These are phyloP conservation scores for Sitodiplosis mosellana DNA, from an alignment of 1,140 invertebrate genomes.

Conservation along the genomic window DNA sequence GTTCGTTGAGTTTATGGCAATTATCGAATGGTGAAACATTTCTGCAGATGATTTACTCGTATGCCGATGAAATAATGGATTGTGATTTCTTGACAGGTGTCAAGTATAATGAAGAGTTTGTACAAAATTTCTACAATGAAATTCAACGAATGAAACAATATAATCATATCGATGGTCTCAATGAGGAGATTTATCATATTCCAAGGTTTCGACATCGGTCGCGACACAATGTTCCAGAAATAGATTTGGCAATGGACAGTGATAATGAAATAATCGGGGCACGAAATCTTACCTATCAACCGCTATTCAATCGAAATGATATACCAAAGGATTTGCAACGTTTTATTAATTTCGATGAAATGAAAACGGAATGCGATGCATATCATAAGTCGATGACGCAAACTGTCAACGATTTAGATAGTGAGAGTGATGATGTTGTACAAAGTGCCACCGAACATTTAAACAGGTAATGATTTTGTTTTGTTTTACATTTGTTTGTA, in stretches of 20 bases:
- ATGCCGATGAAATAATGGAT: slow-evolving; percentile 34
- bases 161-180: slow-evolving; percentile 18
- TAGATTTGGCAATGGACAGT: not conserved
- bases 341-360: slow-evolving; percentile 32
- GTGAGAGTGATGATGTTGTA: not conserved
- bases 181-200: slow-evolving; percentile 10
- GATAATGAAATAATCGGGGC: not conserved
- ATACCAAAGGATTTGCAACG: slow-evolving; percentile 25
- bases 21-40: slow-evolving; percentile 41
- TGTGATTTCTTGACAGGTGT: slow-evolving; percentile 40
- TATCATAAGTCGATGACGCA: slow-evolving; percentile 25
- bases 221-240: not conserved
- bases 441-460: slow-evolving; percentile 2
- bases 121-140: slow-evolving; percentile 33
- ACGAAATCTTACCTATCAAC: slow-evolving; percentile 24
- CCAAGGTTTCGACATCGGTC: too few relatives aligned
- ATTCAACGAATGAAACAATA: slow-evolving; percentile 26
- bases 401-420: slow-evolving; percentile 11
- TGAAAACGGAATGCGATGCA: slow-evolving; percentile 29
- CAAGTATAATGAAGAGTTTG: slow-evolving; percentile 31
- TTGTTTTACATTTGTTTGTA: not conserved
- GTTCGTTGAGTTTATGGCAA: slow-evolving; percentile 38
- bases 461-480: slow-evolving; percentile 1
- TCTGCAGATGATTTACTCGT: slow-evolving; percentile 45
- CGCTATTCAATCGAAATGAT: slow-evolving; percentile 18